phyloP scores from a whole-genome alignment of 2,113 vertebrate genomes.

The Cryptomyrus ogoouensis region DNA sequence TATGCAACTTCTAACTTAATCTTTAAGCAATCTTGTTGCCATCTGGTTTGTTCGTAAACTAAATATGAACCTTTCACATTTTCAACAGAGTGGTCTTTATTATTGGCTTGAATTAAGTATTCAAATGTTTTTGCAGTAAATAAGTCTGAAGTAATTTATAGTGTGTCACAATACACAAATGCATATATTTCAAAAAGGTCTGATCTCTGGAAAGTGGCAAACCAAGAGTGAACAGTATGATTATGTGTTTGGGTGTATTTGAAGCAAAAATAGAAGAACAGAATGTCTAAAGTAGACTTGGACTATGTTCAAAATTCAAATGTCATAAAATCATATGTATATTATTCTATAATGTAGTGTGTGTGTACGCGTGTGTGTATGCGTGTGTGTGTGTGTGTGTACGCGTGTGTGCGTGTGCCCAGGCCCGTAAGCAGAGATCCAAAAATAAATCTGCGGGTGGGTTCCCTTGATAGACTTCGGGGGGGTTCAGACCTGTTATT shows the following conservation, averaged over 20 bases:
- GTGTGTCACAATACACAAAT: background rate
- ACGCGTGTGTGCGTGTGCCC: background rate
- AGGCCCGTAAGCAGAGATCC: background rate
- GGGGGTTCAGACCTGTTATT: background rate
- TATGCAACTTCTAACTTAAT: background rate
- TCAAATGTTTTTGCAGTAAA: background rate
- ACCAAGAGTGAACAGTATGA: background rate
- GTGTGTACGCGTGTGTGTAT: too few relatives aligned
- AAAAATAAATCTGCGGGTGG: background rate
- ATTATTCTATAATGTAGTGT: background rate
- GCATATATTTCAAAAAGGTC: background rate
- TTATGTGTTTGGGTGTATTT: background rate
- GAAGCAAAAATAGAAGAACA: background rate
- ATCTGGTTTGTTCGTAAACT: background rate
- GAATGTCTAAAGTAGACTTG: background rate
- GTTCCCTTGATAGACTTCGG: background rate
- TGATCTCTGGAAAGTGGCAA: background rate
- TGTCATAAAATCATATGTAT: background rate
- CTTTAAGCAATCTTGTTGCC: background rate
- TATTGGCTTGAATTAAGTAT: background rate
- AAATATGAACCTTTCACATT: background rate
- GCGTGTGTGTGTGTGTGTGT: too few relatives aligned
- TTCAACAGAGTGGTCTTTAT: background rate
- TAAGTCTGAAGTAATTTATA: background rate
- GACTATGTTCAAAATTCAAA: background rate